phyloP scores from a whole-genome alignment of 2,113 vertebrate genomes.

The Mus pahari region DNA sequence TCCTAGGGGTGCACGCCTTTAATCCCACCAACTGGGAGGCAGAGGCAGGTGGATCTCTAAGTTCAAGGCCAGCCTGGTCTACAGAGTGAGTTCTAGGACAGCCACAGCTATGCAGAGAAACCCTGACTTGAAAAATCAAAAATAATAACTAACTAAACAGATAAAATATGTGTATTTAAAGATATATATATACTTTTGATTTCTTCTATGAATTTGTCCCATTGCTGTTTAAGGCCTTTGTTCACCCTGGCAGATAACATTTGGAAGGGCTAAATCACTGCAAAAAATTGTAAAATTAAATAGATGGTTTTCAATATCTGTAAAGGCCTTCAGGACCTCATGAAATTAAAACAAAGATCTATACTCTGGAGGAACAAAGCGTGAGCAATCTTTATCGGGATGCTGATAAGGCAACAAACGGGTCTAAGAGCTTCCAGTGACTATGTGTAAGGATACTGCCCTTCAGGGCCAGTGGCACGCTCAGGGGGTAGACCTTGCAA shows the following conservation, averaged over 20 bases:
- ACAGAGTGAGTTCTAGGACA: not conserved
- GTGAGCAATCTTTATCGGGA: not conserved
- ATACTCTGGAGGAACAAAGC: not conserved
- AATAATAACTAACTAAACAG: not conserved
- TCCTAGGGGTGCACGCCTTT: not conserved
- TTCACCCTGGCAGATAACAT: not conserved
- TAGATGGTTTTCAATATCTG: not conserved
- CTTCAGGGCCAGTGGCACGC: not conserved
- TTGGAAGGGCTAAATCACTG: slow-evolving; percentile 23
- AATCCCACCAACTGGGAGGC: not conserved
- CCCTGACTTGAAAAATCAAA: not conserved
- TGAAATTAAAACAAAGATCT: slow-evolving; percentile 48
- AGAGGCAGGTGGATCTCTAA: not conserved
- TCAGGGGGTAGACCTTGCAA: not conserved
- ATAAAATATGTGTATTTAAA: not conserved
- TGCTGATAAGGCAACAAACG: not conserved
- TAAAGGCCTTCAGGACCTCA: slow-evolving; percentile 24
- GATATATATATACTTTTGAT: not conserved
- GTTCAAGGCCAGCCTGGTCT: not conserved
- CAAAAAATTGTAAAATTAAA: slow-evolving; percentile 40
- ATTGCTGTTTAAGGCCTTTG: not conserved
- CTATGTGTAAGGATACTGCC: not conserved
- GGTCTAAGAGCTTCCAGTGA: not conserved
- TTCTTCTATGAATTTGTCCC: slow-evolving; percentile 22
- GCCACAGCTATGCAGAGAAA: not conserved